Conservation (phyloP, 2,113 vertebrate genomes). For the Petromus typicus region DNA sequence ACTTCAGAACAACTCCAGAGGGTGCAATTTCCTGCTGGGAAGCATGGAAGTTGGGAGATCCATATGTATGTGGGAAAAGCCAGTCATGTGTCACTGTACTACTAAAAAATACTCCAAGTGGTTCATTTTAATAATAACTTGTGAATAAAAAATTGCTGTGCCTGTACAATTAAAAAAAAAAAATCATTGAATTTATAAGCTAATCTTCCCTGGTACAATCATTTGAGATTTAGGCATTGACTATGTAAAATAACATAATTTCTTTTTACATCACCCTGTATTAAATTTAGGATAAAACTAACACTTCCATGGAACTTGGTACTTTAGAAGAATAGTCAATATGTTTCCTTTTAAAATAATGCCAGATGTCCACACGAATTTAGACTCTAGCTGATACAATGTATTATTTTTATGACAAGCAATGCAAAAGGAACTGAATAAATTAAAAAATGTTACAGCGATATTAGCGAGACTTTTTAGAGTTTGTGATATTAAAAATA, state of each 20-base stretch:
- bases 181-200: background rate
- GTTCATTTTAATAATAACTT: slow-evolving; percentile 29
- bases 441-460: slow-evolving; percentile 56
- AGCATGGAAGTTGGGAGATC: background rate
- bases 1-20: background rate
- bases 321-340: slow-evolving; percentile 67
- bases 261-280: slow-evolving; percentile 43
- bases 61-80: background rate
- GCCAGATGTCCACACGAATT: slow-evolving; percentile 64
- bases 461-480: slow-evolving; percentile 40
- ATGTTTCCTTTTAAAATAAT: slow-evolving; percentile 59
- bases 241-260: slow-evolving; percentile 5
- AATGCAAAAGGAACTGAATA: background rate
- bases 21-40: background rate
- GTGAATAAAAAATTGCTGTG: background rate
- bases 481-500: slow-evolving; percentile 30
- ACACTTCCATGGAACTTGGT: slow-evolving; percentile 61
- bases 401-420: slow-evolving; percentile 52
- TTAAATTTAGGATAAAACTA: slow-evolving; percentile 69
- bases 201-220: background rate
- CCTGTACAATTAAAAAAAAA: background rate
- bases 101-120: background rate
- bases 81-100: background rate
- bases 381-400: slow-evolving; percentile 29
- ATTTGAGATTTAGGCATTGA: slow-evolving; percentile 26